Percentiles rank a stretch among this genome's conserved stretches.
Conservation (phyloP, 2,888 invertebrate species). For the Mongoloraphidia duomilia region DNA sequence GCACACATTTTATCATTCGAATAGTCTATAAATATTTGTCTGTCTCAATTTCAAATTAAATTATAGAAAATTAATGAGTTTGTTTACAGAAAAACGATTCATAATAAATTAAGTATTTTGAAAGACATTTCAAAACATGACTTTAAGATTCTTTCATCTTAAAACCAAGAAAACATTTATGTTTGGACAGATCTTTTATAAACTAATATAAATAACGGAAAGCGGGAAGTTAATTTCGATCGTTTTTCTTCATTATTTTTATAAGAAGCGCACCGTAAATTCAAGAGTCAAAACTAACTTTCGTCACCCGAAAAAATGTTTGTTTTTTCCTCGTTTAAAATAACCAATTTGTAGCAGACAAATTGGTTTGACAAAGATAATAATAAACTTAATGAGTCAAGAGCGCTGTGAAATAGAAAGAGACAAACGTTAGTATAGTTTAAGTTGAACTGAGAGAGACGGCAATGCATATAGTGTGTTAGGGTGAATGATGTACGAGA, state of each 20-base stretch:
- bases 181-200: too few species aligned
- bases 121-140: slow-evolving; percentile 10
- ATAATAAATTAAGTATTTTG: slow-evolving; percentile 6
- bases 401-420: background rate
- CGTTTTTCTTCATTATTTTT: background rate
- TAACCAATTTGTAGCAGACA: slow-evolving; percentile 1
- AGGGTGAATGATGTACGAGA: slow-evolving; percentile 2
- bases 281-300: too few species aligned
- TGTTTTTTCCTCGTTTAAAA: background rate
- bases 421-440: background rate
- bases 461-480: too few species aligned
- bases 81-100: too few species aligned
- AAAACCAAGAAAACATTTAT: background rate
- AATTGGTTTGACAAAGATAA: background rate
- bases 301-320: too few species aligned
- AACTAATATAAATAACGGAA: slow-evolving; percentile 6
- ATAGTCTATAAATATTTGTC: too few species aligned
- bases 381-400: background rate
- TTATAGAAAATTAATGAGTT: too few species aligned
- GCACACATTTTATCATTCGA: too few species aligned
- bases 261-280: too few species aligned
- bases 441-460: background rate
- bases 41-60: too few species aligned
- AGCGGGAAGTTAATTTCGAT: slow-evolving; percentile 8
- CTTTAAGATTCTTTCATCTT: slow-evolving; percentile 7